A percentile compares a stretch with the other conserved stretches of the same genome.
Evolutionary conservation across 2,113 vertebrate genomes (phyloP).

Genomic region (Anoura caudifer): DNA sequence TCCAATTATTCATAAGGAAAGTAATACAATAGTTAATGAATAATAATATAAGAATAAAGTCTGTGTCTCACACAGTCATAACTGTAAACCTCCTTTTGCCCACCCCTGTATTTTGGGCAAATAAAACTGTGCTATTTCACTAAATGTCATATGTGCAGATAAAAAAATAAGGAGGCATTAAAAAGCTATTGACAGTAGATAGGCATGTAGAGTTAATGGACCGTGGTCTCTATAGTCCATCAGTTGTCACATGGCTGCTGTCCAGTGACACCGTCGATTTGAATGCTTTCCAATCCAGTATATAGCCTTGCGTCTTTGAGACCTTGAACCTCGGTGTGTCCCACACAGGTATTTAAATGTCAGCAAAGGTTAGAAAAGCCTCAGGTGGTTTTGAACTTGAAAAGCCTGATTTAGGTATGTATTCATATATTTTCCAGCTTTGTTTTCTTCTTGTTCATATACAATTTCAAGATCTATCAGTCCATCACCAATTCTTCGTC

Average conservation of each 20-base stretch:
- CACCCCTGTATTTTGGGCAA: not conserved
- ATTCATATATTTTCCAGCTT: slow-evolving; percentile 51
- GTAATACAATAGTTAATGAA: too few relatives aligned
- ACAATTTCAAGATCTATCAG: not conserved
- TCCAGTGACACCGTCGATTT: slow-evolving; percentile 61
- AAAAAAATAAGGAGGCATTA: slow-evolving; percentile 64
- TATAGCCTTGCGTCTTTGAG: not conserved
- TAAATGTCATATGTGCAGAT: slow-evolving; percentile 59
- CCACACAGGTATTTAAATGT: slow-evolving; percentile 52
- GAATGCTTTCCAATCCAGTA: slow-evolving; percentile 47
- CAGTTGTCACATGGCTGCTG: slow-evolving; percentile 54
- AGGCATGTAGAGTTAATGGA: slow-evolving; percentile 49
- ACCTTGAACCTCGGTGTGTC: slow-evolving; percentile 42
- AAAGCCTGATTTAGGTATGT: not conserved
- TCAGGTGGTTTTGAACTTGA: slow-evolving; percentile 40
- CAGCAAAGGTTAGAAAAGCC: not conserved
- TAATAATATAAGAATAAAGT: too few relatives aligned
- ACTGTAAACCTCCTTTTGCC: too few relatives aligned
- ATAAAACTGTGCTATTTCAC: not conserved
- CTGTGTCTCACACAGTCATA: too few relatives aligned
- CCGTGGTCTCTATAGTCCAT: slow-evolving; percentile 53
- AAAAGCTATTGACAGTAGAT: slow-evolving; percentile 49
- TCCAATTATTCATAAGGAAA: too few relatives aligned
- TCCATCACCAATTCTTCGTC: not conserved
- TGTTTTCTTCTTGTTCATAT: slow-evolving; percentile 25